These are phyloP conservation scores for Pollenia angustigena DNA, from an alignment of 2,888 invertebrate species.

Conservation along the genomic window DNA sequence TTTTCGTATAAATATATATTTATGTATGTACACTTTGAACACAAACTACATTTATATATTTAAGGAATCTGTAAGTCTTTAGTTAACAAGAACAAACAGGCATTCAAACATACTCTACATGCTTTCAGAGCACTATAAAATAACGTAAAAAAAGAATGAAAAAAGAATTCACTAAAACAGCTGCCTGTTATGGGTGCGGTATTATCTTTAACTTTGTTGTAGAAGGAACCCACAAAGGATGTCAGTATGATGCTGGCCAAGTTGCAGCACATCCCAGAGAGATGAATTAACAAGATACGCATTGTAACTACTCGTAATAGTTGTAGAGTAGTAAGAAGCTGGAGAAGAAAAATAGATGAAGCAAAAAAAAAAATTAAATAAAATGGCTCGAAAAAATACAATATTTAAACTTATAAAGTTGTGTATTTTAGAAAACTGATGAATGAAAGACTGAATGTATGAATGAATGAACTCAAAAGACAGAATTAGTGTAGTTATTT, in stretches of 20 bases:
- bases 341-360: constrained; percentile 23
- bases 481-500: too few relatives aligned
- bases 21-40: background rate
- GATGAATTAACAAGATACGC: constrained; percentile 73
- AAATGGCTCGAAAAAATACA: background rate
- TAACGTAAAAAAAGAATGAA: background rate
- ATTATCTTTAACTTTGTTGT: constrained; percentile 60
- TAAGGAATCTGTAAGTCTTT: constrained; percentile 43
- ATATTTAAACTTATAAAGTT: constrained; percentile 30
- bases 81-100: constrained; percentile 41
- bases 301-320: constrained; percentile 58
- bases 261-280: constrained; percentile 59
- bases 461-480: constrained; percentile 58
- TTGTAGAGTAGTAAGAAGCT: constrained; percentile 6
- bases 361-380: background rate
- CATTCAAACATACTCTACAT: constrained; percentile 35
- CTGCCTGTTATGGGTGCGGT: constrained; percentile 73
- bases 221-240: constrained; percentile 67
- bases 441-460: constrained; percentile 19
- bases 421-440: constrained; percentile 67
- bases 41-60: constrained; percentile 17
- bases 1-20: constrained; percentile 40
- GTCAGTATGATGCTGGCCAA: constrained; percentile 57
- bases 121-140: constrained; percentile 4
- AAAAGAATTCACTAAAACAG: constrained; percentile 53